Evolutionary conservation across 1,140 invertebrate species (phyloP), one percentile per base, ranked within the genome.

Genomic region (Drosophila punjabiensis): DNA sequence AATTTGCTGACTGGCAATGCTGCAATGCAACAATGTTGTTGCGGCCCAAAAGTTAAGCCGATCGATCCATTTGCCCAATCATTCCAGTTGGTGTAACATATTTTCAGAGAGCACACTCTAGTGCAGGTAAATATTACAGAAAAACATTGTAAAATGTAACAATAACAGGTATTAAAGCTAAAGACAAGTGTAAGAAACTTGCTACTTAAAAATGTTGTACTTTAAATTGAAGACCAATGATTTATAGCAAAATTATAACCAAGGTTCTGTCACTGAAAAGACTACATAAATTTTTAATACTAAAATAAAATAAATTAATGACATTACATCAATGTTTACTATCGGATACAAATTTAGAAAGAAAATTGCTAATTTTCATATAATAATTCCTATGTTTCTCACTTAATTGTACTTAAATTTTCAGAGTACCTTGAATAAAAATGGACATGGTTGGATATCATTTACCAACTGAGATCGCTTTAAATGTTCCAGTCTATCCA

Each of bases 21-120:
- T 52, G n/a, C 20, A 32, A 14, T 53, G 66, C 76, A 79, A 79
- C 76, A 78, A 70, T 79, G 77, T 79, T 71, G 79, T 59, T 20
- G 37, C 76, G 24, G 56, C 18, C 61, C 39, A 76, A 65, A 65
- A 66, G 13, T 24, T 35, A 39, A 39, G 14, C 16, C 59, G 32
- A 58, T 9, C 33, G 41, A 35, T 13, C 24, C 45, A 74, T 74
- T 74, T 71, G 53, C 53, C 55, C 67, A 74, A 74, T 74, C 70
- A 61, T 74, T 73, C 56, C 52, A 74, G 68, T 61, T 32, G 24
- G 55, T 32, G 61, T 48, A 62, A 74, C 52, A 53, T 37, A 61
- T 53, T 52, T 35, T 16, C 13, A 39, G 35, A n/a, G 70, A 71
- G 43, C 65, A 70, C 65, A 70, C 65, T 47, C 39, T 39, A 14